Conservation (phyloP, 2,113 vertebrate genomes). For the Microtus richardsoni region DNA sequence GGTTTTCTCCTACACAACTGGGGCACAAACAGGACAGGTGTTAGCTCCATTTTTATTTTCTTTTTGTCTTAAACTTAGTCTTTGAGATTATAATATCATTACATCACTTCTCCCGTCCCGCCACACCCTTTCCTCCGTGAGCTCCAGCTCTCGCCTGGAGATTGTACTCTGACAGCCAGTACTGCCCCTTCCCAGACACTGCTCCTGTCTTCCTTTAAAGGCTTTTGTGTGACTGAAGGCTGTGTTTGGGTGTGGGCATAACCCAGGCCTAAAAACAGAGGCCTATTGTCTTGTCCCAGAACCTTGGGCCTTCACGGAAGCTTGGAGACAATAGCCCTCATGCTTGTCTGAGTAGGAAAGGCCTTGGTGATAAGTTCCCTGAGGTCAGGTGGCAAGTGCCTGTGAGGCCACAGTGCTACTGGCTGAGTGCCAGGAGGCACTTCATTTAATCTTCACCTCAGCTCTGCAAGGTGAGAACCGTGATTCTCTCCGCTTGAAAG, state of each 20-base stretch:
- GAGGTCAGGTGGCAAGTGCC: neutral
- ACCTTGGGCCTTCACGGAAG: neutral
- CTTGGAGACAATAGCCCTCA: neutral
- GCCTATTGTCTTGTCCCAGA: neutral
- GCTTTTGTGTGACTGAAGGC: neutral
- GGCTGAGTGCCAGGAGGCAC: neutral
- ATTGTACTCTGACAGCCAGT: neutral
- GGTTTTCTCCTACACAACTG: neutral
- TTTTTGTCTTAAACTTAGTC: neutral
- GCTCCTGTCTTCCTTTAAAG: neutral
- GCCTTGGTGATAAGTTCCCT: slow-evolving; percentile 22
- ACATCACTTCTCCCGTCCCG: neutral
- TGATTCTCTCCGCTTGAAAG: neutral
- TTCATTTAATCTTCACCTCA: neutral
- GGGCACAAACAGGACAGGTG: neutral
- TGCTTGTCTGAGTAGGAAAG: neutral
- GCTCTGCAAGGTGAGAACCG: neutral
- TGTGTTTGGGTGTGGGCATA: neutral
- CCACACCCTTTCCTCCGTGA: neutral
- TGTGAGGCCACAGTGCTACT: neutral
- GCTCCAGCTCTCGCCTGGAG: neutral
- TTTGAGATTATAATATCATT: neutral
- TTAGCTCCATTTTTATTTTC: neutral
- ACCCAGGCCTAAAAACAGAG: neutral
- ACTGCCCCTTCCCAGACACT: neutral